Base-by-base conservation (phyloP, 1,140 invertebrate genomes). In the Hylyphantes graminicola region DNA sequence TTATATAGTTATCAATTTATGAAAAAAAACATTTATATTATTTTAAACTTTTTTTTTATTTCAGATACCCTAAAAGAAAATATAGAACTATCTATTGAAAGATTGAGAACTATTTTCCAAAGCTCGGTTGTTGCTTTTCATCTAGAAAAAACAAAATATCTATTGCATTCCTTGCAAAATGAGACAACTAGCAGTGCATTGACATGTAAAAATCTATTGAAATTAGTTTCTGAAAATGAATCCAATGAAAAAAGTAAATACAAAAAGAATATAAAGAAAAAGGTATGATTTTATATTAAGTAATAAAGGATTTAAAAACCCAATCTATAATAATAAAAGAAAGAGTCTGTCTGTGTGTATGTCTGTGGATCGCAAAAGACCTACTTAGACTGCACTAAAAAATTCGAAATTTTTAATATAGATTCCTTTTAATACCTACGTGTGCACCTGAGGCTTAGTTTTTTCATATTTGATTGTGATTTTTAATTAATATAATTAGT, bases 21-120 rank as follows among this genome's bases (percentile, higher is more conserved):
- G n/a, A n/a, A n/a, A n/a, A n/a, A n/a, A n/a, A n/a, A n/a, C n/a
- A n/a, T n/a, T n/a, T n/a, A n/a, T n/a, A 35, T 35, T 35, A 35
- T 35, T 35, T 35, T 35, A 35, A 35, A 35, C 35, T 35, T 2
- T 35, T 19, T 70, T 64, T 61, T 53, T 48, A 67, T 78, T 83
- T 0, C 19, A 83, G 80, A 83, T 48, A 54, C 57, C 9, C 11
- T 83, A 13, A 83, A 67, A 83, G 80, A 83, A 65, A 83, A 75
- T 67, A 53, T 75, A 7, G 80, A 74, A 17, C 80, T 63, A 15
- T 50, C 59, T 13, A 15, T 83, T 13, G 80, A 83, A 54, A 83
- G 50, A 19, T 48, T 83, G 21, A 83, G 61, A 75, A 65, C 17
- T 17, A 19, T 51, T 65, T 64, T 75, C 7, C 70, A 83, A 48